Base-by-base conservation (phyloP, 1,140 invertebrate genomes). In the Drosophila santomea region DNA sequence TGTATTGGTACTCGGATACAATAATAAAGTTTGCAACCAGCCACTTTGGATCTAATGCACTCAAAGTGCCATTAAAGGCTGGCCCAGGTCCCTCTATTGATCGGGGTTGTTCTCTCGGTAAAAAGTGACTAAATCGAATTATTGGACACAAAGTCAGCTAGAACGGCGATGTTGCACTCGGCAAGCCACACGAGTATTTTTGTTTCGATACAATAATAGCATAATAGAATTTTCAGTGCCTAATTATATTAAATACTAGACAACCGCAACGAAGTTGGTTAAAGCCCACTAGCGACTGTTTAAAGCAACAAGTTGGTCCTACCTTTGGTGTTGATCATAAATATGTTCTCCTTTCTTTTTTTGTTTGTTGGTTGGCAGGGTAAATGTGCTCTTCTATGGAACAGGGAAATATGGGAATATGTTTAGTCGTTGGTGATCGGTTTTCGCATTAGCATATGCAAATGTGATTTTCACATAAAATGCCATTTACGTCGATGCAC, bases 1-100 rank as follows among this genome's bases (percentile, higher is more conserved):
- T 63, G 14, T 63, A 64, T 61, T 35, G 32, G 51, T 73, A 67
- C 67, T 78, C 59, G 48, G 47, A 48, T 64, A 36, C 66, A 75
- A 71, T 80, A 80, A 83, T 69, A 68, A 83, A 78, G 79, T 81
- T 82, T 82, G 50, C 74, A 74, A 48, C 38, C 69, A 68, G 62
- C 79, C 78, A 81, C 79, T 81, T 81, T 77, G 72, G 58, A 74
- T 74, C 74, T 82, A 82, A 83, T 79, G 76, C 80, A 75, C 51
- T 83, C 77, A 81, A 67, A 83, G 73, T 83, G 72, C 57, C 56
- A 71, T 58, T 23, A 68, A 77, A 52, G 74, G 74, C 54, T 73
- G 60, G 57, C 47, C 61, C 44, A 41, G 28, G 38, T 32, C 41
- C 23, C 41, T 47, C 50, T 17, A 76, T 74, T 71, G 79, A 76